Percentiles rank a stretch among this genome's conserved stretches.
Conservation (phyloP, 2,888 invertebrate species). For the Labia minor region DNA sequence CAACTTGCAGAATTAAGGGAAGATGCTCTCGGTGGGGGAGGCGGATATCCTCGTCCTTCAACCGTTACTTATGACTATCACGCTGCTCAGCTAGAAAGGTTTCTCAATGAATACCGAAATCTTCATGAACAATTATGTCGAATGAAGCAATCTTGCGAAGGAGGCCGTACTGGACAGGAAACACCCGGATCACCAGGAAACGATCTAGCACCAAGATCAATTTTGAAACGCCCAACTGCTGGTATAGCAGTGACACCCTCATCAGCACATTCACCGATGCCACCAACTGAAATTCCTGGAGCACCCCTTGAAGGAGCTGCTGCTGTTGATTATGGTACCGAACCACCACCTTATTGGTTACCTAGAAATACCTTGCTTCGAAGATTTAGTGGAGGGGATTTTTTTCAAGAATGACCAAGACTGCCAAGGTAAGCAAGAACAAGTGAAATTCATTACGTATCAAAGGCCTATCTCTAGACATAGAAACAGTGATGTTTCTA, state of each 20-base stretch:
- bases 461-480: not conserved
- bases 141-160: conserved; percentile 70
- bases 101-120: conserved; percentile 66
- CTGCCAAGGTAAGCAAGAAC: not conserved
- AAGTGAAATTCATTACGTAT: not conserved
- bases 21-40: conserved; percentile 24
- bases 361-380: conserved; percentile 39
- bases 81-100: conserved; percentile 66
- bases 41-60: conserved; percentile 22
- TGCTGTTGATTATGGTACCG: conserved; percentile 28
- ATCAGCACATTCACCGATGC: conserved; percentile 19
- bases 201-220: conserved; percentile 36
- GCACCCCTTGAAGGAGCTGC: conserved; percentile 35
- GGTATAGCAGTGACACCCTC: conserved; percentile 21
- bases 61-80: conserved; percentile 55
- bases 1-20: not conserved
- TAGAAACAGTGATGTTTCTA: conserved; percentile 4
- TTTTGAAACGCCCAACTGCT: conserved; percentile 45
- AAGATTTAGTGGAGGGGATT: conserved; percentile 40
- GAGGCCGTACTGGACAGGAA: conserved; percentile 42
- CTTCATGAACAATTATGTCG: conserved; percentile 65
- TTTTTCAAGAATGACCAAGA: conserved; percentile 44
- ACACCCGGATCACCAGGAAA: conserved; percentile 15
- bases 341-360: conserved; percentile 39
- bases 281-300: conserved; percentile 39